Percentiles rank a stretch among this genome's conserved stretches.
Conservation (phyloP, 2,797 vertebrate genomes). For the Poecilia velifera region DNA sequence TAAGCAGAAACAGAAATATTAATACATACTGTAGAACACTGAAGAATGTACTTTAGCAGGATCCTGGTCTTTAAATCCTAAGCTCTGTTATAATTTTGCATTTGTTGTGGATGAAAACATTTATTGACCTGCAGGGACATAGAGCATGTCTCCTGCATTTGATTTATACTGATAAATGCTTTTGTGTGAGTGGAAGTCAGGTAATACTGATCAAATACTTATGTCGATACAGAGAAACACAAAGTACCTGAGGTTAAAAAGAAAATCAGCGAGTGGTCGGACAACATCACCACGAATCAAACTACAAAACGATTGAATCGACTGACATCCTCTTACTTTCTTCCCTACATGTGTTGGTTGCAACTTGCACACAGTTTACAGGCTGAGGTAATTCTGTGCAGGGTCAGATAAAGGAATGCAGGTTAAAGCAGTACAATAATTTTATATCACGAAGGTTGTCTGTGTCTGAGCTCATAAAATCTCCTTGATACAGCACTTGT, state of each 20-base stretch:
- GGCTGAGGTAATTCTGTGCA: conserved; percentile 50
- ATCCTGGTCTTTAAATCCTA: no score
- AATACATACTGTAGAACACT: background rate
- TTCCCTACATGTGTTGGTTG: conserved; percentile 9
- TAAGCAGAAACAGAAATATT: background rate
- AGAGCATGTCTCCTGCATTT: background rate
- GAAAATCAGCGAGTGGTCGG: background rate
- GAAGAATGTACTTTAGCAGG: background rate
- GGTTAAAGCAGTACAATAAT: conserved; percentile 53
- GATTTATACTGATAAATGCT: background rate
- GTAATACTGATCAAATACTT: background rate
- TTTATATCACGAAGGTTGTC: conserved; percentile 64
- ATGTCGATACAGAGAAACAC: background rate
- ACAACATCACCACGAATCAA: background rate
- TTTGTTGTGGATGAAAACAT: background rate
- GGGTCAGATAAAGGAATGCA: conserved; percentile 53
- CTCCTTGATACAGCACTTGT: background rate
- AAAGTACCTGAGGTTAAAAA: background rate
- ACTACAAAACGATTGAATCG: background rate
- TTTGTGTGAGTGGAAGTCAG: background rate
- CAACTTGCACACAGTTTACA: background rate
- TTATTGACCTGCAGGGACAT: no score
- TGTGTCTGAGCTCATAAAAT: conserved; percentile 30
- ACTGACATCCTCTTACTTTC: background rate
- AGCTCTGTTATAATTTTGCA: background rate